A percentile compares a stretch with the other conserved stretches of the same genome.
Conservation (phyloP, 2,888 invertebrate genomes). For the Dyspetes luteomarginatus region DNA sequence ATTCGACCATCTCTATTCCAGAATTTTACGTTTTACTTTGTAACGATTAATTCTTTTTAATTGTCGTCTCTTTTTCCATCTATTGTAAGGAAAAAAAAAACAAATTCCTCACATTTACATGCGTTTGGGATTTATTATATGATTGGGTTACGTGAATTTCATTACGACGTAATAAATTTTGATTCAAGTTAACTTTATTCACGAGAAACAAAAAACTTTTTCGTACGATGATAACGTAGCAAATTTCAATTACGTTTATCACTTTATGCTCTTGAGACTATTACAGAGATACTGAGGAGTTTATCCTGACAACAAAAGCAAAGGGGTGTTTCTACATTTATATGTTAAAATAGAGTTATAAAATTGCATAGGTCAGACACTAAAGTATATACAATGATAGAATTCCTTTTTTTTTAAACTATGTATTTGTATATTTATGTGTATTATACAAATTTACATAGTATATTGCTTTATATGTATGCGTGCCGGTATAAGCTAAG, state of each 20-base stretch:
- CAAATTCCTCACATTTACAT: no score
- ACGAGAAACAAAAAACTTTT: no score
- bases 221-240: no score
- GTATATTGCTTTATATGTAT: neutral
- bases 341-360: constrained; percentile 35
- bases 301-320: neutral
- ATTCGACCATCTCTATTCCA: neutral
- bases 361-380: constrained; percentile 24
- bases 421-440: constrained; percentile 12
- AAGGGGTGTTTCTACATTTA: constrained; percentile 25
- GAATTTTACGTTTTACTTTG: constrained; percentile 8
- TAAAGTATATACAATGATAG: neutral
- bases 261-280: no score
- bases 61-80: neutral
- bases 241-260: no score
- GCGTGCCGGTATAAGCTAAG: constrained; percentile 9
- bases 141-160: no score
- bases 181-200: no score
- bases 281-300: no score
- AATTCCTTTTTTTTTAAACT: constrained; percentile 4
- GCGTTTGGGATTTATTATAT: no score
- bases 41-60: neutral
- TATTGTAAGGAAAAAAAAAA: no score
- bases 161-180: no score
- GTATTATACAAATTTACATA: constrained; percentile 3